Evolutionary conservation across 1,140 invertebrate species (phyloP).

Genomic region (Pinna nobilis): DNA sequence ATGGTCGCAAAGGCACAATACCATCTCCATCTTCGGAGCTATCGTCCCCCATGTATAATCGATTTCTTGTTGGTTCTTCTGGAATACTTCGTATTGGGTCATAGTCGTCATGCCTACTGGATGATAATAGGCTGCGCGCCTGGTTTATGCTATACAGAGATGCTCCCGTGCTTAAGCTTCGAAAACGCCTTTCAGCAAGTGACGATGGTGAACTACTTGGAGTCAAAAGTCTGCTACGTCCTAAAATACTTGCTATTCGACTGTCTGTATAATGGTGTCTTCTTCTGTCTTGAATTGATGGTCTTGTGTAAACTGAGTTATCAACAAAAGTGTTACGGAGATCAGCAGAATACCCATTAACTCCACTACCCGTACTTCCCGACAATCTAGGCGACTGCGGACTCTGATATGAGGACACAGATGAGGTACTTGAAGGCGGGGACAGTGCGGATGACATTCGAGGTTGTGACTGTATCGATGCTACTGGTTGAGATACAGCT

Average conservation of each 20-base stretch:
- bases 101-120: not conserved
- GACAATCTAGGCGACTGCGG: too few relatives aligned
- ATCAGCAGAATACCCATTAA: too few relatives aligned
- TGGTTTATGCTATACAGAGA: constrained; percentile 21
- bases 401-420: not conserved
- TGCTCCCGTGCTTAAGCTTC: constrained; percentile 28
- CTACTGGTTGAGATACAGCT: too few relatives aligned
- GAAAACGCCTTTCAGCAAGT: not conserved
- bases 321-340: too few relatives aligned
- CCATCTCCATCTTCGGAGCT: not conserved
- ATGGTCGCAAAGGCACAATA: constrained; percentile 21
- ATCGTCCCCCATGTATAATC: constrained; percentile 10
- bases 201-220: not conserved
- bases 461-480: constrained; percentile 7
- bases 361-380: too few relatives aligned
- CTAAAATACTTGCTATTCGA: constrained; percentile 45
- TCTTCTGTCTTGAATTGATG: constrained; percentile 45
- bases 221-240: not conserved
- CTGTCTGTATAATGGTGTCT: constrained; percentile 57
- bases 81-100: not conserved
- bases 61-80: constrained; percentile 13
- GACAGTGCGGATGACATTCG: not conserved
- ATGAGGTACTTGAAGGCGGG: not conserved
- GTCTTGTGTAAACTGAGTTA: not conserved
- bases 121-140: not conserved